Evolutionary conservation across 1,140 invertebrate species (phyloP).

Genomic region (Hypothenemus hampei): DNA sequence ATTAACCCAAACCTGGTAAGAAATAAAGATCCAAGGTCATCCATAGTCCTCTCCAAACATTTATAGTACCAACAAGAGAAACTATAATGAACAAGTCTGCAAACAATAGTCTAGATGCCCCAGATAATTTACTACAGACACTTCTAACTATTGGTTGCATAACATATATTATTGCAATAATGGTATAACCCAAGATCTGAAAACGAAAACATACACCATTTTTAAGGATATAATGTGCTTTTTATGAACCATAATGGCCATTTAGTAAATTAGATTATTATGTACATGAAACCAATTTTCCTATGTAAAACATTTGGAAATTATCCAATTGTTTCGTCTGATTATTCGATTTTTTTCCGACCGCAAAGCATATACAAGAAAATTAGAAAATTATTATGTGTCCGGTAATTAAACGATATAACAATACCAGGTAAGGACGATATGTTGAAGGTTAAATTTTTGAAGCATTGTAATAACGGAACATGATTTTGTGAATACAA

Average conservation of each 20-base stretch:
- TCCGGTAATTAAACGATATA: constrained; percentile 1
- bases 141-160: constrained; percentile 67
- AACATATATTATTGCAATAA: constrained; percentile 65
- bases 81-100: constrained; percentile 72
- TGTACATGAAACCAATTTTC: too few relatives aligned
- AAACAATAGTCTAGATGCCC: constrained; percentile 59
- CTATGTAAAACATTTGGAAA: too few relatives aligned
- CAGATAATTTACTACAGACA: constrained; percentile 58
- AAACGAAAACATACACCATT: constrained; percentile 34
- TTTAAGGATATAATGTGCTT: too few relatives aligned
- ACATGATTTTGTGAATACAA: neutral
- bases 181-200: constrained; percentile 69
- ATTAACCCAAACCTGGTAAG: constrained; percentile 55
- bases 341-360: too few relatives aligned
- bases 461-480: neutral
- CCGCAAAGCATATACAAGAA: neutral
- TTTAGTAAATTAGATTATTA: too few relatives aligned
- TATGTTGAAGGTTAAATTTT: neutral
- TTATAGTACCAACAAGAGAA: constrained; percentile 75
- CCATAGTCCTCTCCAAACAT: constrained; percentile 85
- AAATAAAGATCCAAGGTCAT: constrained; percentile 72
- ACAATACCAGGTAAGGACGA: constrained; percentile 2
- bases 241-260: too few relatives aligned
- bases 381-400: constrained; percentile 6
- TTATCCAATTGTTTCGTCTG: too few relatives aligned